Base-by-base conservation (phyloP, 1,140 invertebrate genomes). In the Pogonognathellus flavescens region DNA sequence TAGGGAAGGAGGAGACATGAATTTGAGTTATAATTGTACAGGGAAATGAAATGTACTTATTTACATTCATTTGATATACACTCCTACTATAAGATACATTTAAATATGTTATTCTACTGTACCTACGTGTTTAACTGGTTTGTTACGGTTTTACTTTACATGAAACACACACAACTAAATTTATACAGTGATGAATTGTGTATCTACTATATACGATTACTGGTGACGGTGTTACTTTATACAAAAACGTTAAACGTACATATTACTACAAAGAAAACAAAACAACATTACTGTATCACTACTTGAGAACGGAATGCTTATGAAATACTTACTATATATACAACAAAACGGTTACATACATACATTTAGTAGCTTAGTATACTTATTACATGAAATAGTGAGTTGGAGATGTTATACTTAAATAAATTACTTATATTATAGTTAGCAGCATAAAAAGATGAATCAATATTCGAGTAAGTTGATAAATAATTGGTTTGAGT, bases 201-300 rank as follows among this genome's bases (percentile, higher is more conserved):
- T 76, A 41, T 41, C 31, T 41, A 41, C 31, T 41, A 41, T 41
- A 41, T 41, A 76, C 70, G 41, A 76, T 76, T 76, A 76, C 70
- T 76, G 70, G 70, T 76, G 70, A 76, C 70, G 70, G 70, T 76
- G 70, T 76, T 76, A 76, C 70, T 76, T 76, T 49, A 49, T 76
- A 76, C 70, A 76, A 14, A 57, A n/a, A n/a, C 31, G n/a, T 14
- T n/a, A 57, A 76, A 76, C 70, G 41, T 76, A 76, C 70, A 76
- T 76, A 49, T 57, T 41, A 66, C 25, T 76, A 76, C 70, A 76
- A 76, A 76, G 70, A 76, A 49, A 76, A 57, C 53, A 57, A 57
- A 57, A 76, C 70, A 76, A 76, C 70, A 50, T 76, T 76, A 76
- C 70, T 76, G 70, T 76, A 76, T 76, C 70, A 76, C 70, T 76